Percentiles rank a stretch among this genome's conserved stretches.
phyloP scores from a whole-genome alignment of 2,797 vertebrate species.

The Pristis pectinata region DNA sequence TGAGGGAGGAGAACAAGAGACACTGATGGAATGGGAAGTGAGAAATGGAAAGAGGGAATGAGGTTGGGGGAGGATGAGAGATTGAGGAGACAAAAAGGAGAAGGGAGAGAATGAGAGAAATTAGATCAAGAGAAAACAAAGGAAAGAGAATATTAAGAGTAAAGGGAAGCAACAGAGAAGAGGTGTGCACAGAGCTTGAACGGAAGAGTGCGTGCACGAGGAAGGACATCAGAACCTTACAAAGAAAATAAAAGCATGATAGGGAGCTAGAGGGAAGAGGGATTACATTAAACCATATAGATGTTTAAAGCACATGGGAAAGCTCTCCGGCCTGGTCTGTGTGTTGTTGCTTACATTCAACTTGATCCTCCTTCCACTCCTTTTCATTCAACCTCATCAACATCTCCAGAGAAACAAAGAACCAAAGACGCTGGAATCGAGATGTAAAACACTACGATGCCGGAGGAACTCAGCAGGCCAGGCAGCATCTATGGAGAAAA shows the following conservation, averaged over 20 bases:
- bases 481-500: too few relatives aligned
- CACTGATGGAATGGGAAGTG: conserved; percentile 36
- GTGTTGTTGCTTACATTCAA: neutral
- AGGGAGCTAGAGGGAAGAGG: neutral
- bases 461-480: too few relatives aligned
- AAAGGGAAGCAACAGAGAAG: neutral
- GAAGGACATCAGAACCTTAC: neutral
- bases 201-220: neutral
- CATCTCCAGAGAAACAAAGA: too few relatives aligned
- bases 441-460: too few relatives aligned
- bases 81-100: neutral
- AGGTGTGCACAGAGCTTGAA: neutral
- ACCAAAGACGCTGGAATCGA: too few relatives aligned
- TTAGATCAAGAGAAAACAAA: neutral
- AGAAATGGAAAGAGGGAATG: too few relatives aligned
- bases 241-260: too few relatives aligned
- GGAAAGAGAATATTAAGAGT: conserved; percentile 36
- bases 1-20: conserved; percentile 40
- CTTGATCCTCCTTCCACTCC: neutral
- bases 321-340: neutral
- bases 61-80: conserved; percentile 29
- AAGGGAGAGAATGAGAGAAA: neutral
- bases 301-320: neutral
- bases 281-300: neutral
- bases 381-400: too few relatives aligned